phyloP scores from a whole-genome alignment of 2,888 invertebrate species.

The Pachycephus smyrnensis region DNA sequence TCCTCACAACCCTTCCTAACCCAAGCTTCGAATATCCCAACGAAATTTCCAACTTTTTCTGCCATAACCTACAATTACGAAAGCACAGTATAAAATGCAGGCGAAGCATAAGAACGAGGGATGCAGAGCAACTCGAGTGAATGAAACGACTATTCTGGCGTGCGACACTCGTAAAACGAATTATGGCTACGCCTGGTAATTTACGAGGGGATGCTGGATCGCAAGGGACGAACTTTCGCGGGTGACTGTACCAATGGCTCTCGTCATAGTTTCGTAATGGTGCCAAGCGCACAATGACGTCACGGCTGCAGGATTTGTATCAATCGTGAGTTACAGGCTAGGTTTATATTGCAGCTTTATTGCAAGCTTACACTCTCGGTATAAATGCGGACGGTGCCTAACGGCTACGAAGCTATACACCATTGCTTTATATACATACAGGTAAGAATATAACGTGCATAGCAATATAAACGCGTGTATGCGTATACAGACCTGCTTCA shows the following conservation, averaged over 20 bases:
- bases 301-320: constrained; percentile 24
- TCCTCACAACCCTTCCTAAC: background rate
- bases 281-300: constrained; percentile 6
- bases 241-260: background rate
- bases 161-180: background rate
- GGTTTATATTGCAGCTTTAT: constrained; percentile 1
- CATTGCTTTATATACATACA: background rate
- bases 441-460: background rate
- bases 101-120: background rate
- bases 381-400: background rate
- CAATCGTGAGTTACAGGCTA: constrained; percentile 25
- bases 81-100: background rate
- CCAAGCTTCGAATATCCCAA: background rate
- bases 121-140: background rate
- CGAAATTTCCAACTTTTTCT: background rate
- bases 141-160: background rate
- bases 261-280: background rate
- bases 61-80: no score
- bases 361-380: background rate
- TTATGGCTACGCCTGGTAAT: constrained; percentile 1
- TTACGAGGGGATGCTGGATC: background rate
- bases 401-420: background rate
- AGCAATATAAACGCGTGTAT: no score
- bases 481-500: background rate
- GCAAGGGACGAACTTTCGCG: background rate